Evolutionary conservation across 2,113 vertebrate species (phyloP), one percentile per base, ranked within the genome.

Genomic region (Neodon shergylaensis): DNA sequence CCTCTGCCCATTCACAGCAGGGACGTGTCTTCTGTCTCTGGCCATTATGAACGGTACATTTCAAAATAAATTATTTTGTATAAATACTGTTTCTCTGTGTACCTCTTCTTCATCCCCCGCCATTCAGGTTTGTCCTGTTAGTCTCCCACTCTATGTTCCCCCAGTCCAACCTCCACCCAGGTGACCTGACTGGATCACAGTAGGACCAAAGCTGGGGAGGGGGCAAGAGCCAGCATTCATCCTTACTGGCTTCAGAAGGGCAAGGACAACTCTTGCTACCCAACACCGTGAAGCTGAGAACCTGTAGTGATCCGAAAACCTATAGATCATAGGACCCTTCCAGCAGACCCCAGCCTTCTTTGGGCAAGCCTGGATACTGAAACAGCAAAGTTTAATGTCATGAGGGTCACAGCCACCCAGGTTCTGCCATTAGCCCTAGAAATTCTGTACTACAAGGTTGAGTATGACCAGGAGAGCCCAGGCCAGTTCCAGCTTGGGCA

Each of bases 21-120:
- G 68, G 42, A 42, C 5, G 7, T 49, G 28, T 68, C 31, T 47
- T 70, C 72, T 52, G 1, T 44, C 28, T 65, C 22, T 74, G 76
- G 39, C 44, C n/a, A 33, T 81, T 52, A 54, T 9, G 3, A 76
- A 63, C 19, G 21, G 78, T 42, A 90, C 39, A 24, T 96, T 98
- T 95, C 81, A 70, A 74, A 97, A 96, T 98, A 97, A 97, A 98
- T 72, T 91, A 49, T 96, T 97, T 97, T 98, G 61, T 95, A 94
- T 90, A 17, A 49, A 90, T 66, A 36, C 54, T 44, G 19, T 93
- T 28, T n/a, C 11, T 17, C 44, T 12, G 10, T n/a, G 58, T 77
- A 44, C 31, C 19, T 8, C 44, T 2, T 13, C 73, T 33, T 58
- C 54, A 44, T 22, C 36, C 77, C 26, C 33, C 39, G 42, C 19